Conservation (phyloP, 2,888 invertebrate species). For the Agrochola lota region DNA sequence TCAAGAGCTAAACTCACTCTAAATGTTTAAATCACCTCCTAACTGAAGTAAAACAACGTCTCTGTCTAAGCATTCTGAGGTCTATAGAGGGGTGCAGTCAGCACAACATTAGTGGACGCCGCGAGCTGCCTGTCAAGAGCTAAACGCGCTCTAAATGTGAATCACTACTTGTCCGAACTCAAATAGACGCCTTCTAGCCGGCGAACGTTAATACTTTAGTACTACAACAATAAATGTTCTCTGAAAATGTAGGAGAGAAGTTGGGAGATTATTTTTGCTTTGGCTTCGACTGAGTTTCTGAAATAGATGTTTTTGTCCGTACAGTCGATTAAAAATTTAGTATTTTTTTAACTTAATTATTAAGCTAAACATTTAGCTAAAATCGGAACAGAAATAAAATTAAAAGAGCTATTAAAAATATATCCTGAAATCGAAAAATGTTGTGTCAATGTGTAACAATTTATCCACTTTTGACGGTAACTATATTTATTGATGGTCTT, state of each 20-base stretch:
- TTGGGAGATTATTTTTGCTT: slow-evolving; percentile 27
- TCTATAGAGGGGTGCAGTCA: slow-evolving; percentile 73
- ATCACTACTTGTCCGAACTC: slow-evolving; percentile 70
- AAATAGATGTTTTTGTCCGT: slow-evolving; percentile 1
- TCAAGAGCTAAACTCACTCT: slow-evolving; percentile 60
- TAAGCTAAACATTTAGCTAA: background rate
- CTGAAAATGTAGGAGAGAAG: slow-evolving; percentile 32
- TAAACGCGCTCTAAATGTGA: slow-evolving; percentile 73
- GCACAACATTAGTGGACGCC: slow-evolving; percentile 77
- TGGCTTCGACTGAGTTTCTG: background rate
- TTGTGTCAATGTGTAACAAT: background rate
- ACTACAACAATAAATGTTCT: slow-evolving; percentile 52
- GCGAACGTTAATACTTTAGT: slow-evolving; percentile 55
- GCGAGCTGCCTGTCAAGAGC: slow-evolving; percentile 72
- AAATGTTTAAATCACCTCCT: background rate
- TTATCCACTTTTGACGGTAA: background rate
- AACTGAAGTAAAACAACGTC: background rate
- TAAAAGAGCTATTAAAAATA: background rate
- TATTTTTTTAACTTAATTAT: background rate
- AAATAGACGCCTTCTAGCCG: slow-evolving; percentile 67
- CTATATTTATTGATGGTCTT: background rate
- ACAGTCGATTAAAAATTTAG: background rate
- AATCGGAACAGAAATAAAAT: background rate
- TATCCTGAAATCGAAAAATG: too few relatives aligned
- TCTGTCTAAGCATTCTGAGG: slow-evolving; percentile 52